phyloP scores from a whole-genome alignment of 2,888 invertebrate genomes.

The Dryococelus australis region DNA sequence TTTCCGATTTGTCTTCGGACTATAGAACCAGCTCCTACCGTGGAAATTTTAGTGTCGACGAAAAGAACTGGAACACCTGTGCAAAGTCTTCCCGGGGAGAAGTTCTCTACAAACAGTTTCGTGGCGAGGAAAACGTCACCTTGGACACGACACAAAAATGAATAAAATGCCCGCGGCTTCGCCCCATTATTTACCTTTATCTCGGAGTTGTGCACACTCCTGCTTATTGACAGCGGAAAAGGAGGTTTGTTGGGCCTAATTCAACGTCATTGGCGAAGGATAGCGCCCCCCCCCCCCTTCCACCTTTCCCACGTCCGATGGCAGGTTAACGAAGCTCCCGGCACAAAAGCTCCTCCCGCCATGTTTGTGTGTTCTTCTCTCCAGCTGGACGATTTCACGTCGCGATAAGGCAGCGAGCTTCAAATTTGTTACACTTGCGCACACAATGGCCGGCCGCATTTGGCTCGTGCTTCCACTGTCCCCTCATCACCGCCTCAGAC shows the following conservation, averaged over 20 bases:
- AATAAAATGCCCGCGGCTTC: not conserved
- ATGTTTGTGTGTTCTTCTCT: conserved; percentile 8
- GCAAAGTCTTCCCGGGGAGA: not conserved
- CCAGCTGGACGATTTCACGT: conserved; percentile 1
- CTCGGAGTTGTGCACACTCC: not conserved
- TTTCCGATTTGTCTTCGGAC: too few species aligned
- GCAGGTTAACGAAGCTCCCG: not conserved
- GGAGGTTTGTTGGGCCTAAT: not conserved
- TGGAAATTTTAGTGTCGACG: not conserved
- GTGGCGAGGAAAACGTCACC: not conserved
- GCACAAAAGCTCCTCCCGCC: not conserved
- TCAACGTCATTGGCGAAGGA: not conserved
- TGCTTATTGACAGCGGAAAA: not conserved
- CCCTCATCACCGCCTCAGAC: not conserved
- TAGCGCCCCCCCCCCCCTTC: not conserved
- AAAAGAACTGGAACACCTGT: not conserved
- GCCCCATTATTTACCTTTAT: not conserved
- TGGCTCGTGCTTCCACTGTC: not conserved
- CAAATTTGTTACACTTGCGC: conserved; percentile 16
- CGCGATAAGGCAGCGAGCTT: not conserved
- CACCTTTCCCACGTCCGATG: not conserved
- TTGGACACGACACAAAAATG: not conserved
- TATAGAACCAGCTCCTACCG: too few species aligned
- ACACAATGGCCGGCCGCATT: not conserved
- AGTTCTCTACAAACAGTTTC: not conserved